Evolutionary conservation across 2,113 vertebrate species (phyloP).

Genomic region (Poecilia latipinna): DNA sequence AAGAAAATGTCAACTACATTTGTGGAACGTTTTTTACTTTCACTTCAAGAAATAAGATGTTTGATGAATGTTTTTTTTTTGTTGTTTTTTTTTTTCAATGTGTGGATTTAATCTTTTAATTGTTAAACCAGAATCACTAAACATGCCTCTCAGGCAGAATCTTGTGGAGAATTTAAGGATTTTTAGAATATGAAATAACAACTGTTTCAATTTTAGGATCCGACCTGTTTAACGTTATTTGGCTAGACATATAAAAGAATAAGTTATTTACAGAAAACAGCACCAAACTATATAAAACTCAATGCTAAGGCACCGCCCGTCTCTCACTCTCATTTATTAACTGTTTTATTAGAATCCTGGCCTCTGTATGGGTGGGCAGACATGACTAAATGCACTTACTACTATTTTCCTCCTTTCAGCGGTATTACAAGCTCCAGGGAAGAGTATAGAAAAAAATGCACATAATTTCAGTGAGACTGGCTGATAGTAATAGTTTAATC

Average conservation of each 20-base stretch:
- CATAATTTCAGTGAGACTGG: not conserved
- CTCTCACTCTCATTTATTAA: not conserved
- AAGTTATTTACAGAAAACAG: not conserved
- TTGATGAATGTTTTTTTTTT: no score
- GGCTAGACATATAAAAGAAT: no score
- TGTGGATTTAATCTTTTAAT: not conserved
- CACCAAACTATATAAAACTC: not conserved
- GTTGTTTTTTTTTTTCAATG: no score
- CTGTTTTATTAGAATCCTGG: not conserved
- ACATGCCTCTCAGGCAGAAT: not conserved
- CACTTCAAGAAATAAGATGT: no score
- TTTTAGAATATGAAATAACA: not conserved
- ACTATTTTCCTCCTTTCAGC: not conserved
- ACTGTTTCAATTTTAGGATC: not conserved
- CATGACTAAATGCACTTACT: not conserved
- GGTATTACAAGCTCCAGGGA: not conserved
- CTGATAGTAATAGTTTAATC: not conserved
- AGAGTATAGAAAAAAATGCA: no score
- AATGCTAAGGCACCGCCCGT: not conserved
- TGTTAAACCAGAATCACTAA: not conserved
- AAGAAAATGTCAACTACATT: slow-evolving; percentile 1
- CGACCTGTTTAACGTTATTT: not conserved
- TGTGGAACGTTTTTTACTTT: not conserved
- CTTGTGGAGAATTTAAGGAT: not conserved
- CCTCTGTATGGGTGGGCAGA: not conserved